Evolutionary conservation across 1,140 invertebrate genomes (phyloP).

Genomic region (Tigriopus japonicus): DNA sequence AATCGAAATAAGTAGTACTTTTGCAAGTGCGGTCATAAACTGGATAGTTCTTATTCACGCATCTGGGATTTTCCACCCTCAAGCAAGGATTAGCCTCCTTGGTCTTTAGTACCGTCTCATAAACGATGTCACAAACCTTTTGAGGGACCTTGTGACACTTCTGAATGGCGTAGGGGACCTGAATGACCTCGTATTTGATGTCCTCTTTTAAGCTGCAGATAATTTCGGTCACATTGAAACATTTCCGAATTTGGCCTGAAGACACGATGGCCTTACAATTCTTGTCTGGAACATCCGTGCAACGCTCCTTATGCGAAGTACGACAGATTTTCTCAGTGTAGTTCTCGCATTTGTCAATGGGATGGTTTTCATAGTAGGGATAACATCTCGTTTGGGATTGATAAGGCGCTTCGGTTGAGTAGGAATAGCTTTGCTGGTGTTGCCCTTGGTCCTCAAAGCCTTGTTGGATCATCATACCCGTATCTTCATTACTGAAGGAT

Average conservation of each 20-base stretch:
- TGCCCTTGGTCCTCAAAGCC: no score
- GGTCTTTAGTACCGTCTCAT: neutral
- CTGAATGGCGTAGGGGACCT: neutral
- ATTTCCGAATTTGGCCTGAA: neutral
- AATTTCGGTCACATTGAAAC: neutral
- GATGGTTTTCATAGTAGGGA: neutral
- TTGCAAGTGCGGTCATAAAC: neutral
- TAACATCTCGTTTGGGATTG: neutral
- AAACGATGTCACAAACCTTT: neutral
- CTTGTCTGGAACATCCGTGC: neutral
- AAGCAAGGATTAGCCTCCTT: neutral
- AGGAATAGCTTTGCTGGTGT: no score
- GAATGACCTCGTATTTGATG: neutral
- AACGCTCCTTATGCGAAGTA: neutral
- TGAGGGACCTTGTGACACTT: constrained; percentile 1
- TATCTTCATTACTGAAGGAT: no score
- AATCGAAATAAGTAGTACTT: neutral
- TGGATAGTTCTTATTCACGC: neutral
- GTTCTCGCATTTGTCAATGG: neutral
- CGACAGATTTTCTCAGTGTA: neutral
- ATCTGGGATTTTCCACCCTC: neutral
- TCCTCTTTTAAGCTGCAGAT: neutral
- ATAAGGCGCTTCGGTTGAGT: no score
- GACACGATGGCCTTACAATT: neutral
- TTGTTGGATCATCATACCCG: no score